Conservation (phyloP, 1,140 invertebrate species). For the Metopolophium dirhodum region DNA sequence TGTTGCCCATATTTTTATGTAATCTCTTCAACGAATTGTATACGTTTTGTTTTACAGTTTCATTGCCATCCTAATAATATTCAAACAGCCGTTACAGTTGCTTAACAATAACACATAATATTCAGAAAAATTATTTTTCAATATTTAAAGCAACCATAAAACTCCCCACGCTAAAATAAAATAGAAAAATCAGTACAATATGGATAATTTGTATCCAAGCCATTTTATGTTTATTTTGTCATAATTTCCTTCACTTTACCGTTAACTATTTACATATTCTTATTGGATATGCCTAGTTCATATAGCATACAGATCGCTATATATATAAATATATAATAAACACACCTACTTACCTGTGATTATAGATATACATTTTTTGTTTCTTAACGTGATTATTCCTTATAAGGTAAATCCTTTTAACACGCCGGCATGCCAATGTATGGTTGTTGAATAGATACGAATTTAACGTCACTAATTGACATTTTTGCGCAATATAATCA, state of each 20-base stretch:
- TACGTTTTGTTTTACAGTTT: background rate
- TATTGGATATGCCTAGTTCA: background rate
- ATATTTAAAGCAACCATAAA: background rate
- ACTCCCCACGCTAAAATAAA: background rate
- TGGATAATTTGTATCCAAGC: background rate
- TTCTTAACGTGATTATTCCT: conserved; percentile 14
- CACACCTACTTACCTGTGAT: background rate
- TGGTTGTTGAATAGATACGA: background rate
- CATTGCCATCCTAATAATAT: background rate
- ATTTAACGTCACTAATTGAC: conserved; percentile 30
- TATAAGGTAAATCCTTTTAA: conserved; percentile 42
- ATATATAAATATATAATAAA: background rate
- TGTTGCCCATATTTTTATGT: conserved; percentile 17
- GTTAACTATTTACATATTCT: background rate
- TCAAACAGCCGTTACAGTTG: conserved; percentile 18
- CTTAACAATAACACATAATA: conserved; percentile 1
- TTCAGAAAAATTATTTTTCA: background rate
- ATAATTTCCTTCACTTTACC: background rate
- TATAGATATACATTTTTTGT: background rate
- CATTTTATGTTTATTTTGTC: background rate
- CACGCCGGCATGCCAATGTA: background rate
- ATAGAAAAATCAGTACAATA: background rate
- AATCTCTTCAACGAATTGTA: conserved; percentile 26
- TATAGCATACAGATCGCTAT: background rate
- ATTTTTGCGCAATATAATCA: conserved; percentile 28